Conservation (phyloP, 1,140 invertebrate genomes). For the Drosophila seguyi region DNA sequence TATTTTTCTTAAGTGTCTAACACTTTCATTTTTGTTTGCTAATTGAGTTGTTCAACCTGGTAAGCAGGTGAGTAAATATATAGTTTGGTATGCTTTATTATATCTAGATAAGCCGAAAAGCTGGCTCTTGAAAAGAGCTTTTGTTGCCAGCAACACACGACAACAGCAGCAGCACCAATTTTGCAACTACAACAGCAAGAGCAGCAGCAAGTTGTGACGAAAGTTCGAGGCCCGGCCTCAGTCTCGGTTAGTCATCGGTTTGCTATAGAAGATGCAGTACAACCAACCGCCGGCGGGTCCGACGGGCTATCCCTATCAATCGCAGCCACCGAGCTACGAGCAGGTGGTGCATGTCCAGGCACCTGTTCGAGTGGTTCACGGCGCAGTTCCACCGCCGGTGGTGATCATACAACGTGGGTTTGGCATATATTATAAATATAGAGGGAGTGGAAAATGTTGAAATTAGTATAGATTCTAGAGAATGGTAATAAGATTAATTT, state of each 20-base stretch:
- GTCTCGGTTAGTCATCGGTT: slow-evolving; percentile 18
- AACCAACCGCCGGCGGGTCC: slow-evolving; percentile 32
- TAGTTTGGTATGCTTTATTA: neutral
- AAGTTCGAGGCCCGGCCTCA: slow-evolving; percentile 8
- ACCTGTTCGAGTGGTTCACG: slow-evolving; percentile 19
- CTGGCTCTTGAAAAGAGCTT: slow-evolving; percentile 20
- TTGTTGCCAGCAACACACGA: slow-evolving; percentile 17
- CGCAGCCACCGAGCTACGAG: slow-evolving; percentile 71
- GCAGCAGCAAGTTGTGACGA: neutral
- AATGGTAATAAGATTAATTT: too few relatives aligned
- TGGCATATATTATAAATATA: neutral
- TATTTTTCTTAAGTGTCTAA: neutral
- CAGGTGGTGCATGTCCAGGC: slow-evolving; percentile 65
- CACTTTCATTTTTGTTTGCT: slow-evolving; percentile 6
- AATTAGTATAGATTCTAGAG: neutral
- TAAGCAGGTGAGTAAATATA: slow-evolving; percentile 1
- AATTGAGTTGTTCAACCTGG: slow-evolving; percentile 9
- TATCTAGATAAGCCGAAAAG: slow-evolving; percentile 14
- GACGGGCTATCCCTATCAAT: slow-evolving; percentile 33
- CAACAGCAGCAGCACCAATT: slow-evolving; percentile 11
- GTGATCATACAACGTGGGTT: slow-evolving; percentile 79
- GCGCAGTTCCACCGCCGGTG: slow-evolving; percentile 47
- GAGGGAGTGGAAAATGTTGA: neutral
- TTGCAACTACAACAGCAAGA: slow-evolving; percentile 1
- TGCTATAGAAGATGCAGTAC: slow-evolving; percentile 46